These are phyloP conservation scores for Lathamus discolor DNA, from an alignment of 2,113 vertebrate species.

Conservation along the genomic window DNA sequence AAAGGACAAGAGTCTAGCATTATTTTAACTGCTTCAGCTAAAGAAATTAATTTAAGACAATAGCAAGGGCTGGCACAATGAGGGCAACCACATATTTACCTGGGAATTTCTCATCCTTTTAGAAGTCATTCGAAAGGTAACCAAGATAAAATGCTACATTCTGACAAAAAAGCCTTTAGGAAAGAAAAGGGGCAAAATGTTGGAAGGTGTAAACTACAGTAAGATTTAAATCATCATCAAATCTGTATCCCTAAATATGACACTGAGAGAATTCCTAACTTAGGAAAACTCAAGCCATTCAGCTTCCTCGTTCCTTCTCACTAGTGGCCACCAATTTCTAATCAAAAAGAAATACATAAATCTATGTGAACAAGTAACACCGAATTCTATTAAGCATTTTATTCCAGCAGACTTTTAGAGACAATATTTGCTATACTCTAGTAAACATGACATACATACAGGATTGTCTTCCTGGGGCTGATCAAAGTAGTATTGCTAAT, in stretches of 20 bases:
- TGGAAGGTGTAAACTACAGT: neutral
- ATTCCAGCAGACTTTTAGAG: neutral
- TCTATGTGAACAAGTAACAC: neutral
- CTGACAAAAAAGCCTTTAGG: neutral
- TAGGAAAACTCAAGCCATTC: neutral
- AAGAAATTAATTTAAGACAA: neutral
- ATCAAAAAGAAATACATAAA: neutral
- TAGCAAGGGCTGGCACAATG: neutral
- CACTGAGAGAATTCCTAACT: neutral
- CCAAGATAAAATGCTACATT: neutral
- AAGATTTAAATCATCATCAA: neutral
- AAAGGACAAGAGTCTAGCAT: neutral
- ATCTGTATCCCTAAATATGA: neutral
- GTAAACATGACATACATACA: neutral
- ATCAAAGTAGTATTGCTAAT: neutral
- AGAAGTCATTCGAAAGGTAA: neutral
- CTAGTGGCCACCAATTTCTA: neutral
- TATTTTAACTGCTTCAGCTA: neutral
- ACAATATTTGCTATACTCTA: neutral
- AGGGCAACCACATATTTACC: neutral
- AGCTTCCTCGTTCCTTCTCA: neutral
- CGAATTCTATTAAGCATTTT: neutral
- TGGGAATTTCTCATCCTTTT: neutral
- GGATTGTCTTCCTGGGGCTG: neutral
- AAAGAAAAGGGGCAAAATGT: neutral